Conservation (phyloP, 2,888 invertebrate genomes). For the Xylota segnis region DNA sequence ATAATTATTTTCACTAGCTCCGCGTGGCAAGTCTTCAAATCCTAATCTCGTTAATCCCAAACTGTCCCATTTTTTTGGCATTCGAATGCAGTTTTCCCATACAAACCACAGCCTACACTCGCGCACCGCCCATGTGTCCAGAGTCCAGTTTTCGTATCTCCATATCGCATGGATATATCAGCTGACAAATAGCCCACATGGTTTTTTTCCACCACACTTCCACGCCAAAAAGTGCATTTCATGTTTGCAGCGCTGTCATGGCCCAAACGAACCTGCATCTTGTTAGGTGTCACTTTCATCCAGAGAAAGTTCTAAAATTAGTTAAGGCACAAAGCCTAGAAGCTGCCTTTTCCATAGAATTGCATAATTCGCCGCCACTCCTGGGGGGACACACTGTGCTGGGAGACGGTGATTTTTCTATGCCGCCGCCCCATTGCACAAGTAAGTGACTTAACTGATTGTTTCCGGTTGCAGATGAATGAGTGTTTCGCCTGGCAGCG, state of each 20-base stretch:
- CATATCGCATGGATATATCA: slow-evolving; percentile 62
- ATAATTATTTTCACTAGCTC: slow-evolving; percentile 29
- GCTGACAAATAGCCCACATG: slow-evolving; percentile 72
- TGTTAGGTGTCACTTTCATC: slow-evolving; percentile 72
- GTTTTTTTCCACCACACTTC: slow-evolving; percentile 28
- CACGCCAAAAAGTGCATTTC: slow-evolving; percentile 41
- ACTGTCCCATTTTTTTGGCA: slow-evolving; percentile 66
- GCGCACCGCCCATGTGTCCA: slow-evolving; percentile 53
- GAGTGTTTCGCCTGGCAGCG: slow-evolving; percentile 50
- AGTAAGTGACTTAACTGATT: slow-evolving; percentile 72
- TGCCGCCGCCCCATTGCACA: slow-evolving; percentile 62
- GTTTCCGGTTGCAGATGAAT: slow-evolving; percentile 73
- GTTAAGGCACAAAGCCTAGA: slow-evolving; percentile 45
- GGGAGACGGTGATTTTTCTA: slow-evolving; percentile 31
- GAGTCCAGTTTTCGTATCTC: slow-evolving; percentile 62
- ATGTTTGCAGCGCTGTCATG: slow-evolving; percentile 17
- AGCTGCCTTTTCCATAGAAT: slow-evolving; percentile 36
- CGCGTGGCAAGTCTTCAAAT: slow-evolving; percentile 23
- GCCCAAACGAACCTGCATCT: slow-evolving; percentile 40
- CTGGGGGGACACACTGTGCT: neutral
- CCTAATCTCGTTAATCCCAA: slow-evolving; percentile 51
- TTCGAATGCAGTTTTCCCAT: slow-evolving; percentile 18
- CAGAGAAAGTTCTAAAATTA: slow-evolving; percentile 68
- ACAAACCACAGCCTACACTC: slow-evolving; percentile 39
- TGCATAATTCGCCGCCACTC: slow-evolving; percentile 48